A percentile compares a stretch with the other conserved stretches of the same genome.
These are phyloP conservation scores for Ciona savignyi DNA, from an alignment of 23 tunicate species.

Conservation along the genomic window DNA sequence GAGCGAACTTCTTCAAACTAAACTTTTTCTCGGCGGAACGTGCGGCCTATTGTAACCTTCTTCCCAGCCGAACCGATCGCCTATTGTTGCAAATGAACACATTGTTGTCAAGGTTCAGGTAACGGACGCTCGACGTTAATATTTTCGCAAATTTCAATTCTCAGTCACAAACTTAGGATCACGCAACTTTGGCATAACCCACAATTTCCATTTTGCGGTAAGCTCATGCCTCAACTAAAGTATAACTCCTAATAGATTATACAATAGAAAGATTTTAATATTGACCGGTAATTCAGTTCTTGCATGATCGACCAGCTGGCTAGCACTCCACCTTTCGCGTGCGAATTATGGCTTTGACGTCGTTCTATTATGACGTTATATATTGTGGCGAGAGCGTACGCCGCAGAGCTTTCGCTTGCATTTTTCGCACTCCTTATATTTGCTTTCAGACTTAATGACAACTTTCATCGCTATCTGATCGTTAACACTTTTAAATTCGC, in stretches of 20 bases:
- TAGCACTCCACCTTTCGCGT: background rate
- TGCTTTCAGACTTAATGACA: background rate
- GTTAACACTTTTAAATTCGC: background rate
- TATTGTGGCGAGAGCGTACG: background rate
- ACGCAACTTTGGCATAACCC: background rate
- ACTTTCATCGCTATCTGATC: background rate
- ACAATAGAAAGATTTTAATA: background rate
- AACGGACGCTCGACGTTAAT: background rate
- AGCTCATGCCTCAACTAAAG: too few relatives aligned
- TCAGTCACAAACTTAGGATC: too few relatives aligned
- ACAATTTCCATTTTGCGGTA: background rate
- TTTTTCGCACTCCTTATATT: background rate
- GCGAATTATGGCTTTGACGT: slow-evolving; percentile 1
- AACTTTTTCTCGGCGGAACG: background rate
- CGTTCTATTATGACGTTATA: background rate
- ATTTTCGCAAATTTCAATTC: too few relatives aligned
- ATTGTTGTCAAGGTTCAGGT: background rate
- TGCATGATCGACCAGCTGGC: background rate
- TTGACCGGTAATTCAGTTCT: background rate
- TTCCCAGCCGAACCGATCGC: background rate
- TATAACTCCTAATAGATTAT: background rate
- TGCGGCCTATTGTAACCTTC: background rate
- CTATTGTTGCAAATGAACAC: background rate
- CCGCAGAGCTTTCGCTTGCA: background rate
- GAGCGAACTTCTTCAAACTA: background rate